phyloP scores from a whole-genome alignment of 1,140 invertebrate genomes.

The Rhyzopertha dominica region DNA sequence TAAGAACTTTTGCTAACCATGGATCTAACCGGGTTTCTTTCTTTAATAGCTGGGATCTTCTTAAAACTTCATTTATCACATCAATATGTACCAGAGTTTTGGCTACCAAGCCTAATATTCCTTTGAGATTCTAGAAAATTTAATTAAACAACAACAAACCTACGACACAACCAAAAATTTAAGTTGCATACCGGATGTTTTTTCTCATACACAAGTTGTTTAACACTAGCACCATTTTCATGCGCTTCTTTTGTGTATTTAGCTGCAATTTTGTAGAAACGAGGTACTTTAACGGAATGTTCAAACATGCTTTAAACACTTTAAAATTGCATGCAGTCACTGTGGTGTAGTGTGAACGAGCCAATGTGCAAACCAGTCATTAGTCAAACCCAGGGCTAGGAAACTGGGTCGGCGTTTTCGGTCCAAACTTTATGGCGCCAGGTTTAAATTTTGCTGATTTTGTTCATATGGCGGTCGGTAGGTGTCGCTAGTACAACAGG shows the following conservation, averaged over 20 bases:
- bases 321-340: no score
- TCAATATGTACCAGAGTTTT: slow-evolving; percentile 63
- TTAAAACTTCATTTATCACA: slow-evolving; percentile 60
- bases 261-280: slow-evolving; percentile 67
- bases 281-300: slow-evolving; percentile 71
- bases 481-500: no score
- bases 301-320: slow-evolving; percentile 52
- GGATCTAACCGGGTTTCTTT: slow-evolving; percentile 64
- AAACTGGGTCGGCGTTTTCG: no score
- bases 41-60: slow-evolving; percentile 56
- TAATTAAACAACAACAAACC: slow-evolving; percentile 7
- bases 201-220: slow-evolving; percentile 62
- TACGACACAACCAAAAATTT: slow-evolving; percentile 18
- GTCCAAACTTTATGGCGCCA: no score
- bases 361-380: no score
- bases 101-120: slow-evolving; percentile 65
- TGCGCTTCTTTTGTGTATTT: slow-evolving; percentile 61
- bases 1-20: slow-evolving; percentile 67
- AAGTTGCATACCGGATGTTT: slow-evolving; percentile 49
- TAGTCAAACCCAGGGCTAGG: no score
- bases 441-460: no score
- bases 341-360: no score
- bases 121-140: slow-evolving; percentile 63
- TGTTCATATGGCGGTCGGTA: no score
- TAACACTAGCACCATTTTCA: slow-evolving; percentile 65